These are phyloP conservation scores for Tiliqua scincoides DNA, from an alignment of 2,113 vertebrate species.

Conservation along the genomic window DNA sequence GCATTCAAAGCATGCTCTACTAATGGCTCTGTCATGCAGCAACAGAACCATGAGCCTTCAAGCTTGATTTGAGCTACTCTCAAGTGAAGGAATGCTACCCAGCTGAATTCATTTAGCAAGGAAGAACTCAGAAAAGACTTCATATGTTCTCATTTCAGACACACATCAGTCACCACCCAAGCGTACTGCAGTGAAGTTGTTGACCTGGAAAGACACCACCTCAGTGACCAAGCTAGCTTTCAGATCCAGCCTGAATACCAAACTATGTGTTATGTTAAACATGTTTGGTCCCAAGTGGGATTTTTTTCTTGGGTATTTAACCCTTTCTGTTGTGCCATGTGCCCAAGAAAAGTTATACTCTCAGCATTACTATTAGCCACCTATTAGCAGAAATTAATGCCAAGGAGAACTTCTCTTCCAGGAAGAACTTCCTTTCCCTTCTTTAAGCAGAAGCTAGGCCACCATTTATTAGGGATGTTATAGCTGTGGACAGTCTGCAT, in stretches of 20 bases:
- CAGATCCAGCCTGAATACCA: background rate
- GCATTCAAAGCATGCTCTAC: background rate
- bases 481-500: too few relatives aligned
- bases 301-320: too few relatives aligned
- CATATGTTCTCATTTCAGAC: background rate
- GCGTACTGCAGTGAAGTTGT: background rate
- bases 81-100: background rate
- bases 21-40: background rate
- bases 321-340: too few relatives aligned
- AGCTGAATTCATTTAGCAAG: background rate
- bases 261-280: too few relatives aligned
- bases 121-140: background rate
- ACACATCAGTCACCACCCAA: background rate
- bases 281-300: too few relatives aligned
- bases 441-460: too few relatives aligned
- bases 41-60: background rate
- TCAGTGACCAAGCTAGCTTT: background rate
- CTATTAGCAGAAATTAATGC: too few relatives aligned
- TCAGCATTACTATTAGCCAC: too few relatives aligned
- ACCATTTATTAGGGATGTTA: too few relatives aligned
- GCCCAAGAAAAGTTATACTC: too few relatives aligned
- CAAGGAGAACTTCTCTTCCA: too few relatives aligned
- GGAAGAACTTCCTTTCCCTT: too few relatives aligned
- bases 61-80: background rate
- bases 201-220: background rate